Base-by-base conservation (phyloP, 2,113 vertebrate genomes). In the Tupaia tana region DNA sequence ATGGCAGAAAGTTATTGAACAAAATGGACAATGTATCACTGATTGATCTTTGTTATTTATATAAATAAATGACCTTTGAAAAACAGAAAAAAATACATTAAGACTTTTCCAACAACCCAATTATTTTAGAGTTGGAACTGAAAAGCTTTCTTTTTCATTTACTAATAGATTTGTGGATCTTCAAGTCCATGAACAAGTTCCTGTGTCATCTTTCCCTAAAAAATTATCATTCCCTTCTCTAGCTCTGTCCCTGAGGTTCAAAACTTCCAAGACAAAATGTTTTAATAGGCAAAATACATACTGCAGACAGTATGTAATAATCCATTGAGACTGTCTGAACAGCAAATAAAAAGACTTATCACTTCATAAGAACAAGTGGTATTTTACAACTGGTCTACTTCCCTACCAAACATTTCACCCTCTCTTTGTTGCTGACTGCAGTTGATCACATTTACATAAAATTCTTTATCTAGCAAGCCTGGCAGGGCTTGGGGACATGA, bases 131-230 rank as follows among this genome's bases (percentile, higher is more conserved):
- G 52, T 89, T 90, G 92, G 84, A 87, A 93, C 67, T 16, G 19
- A 79, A 80, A 64, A 94, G 22, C 19, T 93, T 96, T 89, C 79
- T 89, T 86, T 66, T 67, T 92, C 29, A 59, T 56, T 91, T 86
- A 43, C 5, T 43, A 43, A 43, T 3, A 89, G 43, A 70, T 90
- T 88, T 94, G 31, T 10, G 25, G 70, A 70, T 79, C 83, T 94
- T 86, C 61, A 75, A 66, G 61, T 66, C 6, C 10, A 71, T 58
- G 27, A 25, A 63, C 20, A 80, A 52, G 13, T 31, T 90, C 56
- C 54, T 16, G 56, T 16, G 81, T 89, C 94, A n/a, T 78, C 56
- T 27, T 93, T 83, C 69, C 54, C 59, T 67, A 73, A 78, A 25
- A 69, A 52, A 86, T 1, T 6, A 4, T 31, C 29, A 54, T 58